Conservation (phyloP, 30 jellyfish, hydroid and myxozoan genomes). For the Sanderia malayensis region DNA sequence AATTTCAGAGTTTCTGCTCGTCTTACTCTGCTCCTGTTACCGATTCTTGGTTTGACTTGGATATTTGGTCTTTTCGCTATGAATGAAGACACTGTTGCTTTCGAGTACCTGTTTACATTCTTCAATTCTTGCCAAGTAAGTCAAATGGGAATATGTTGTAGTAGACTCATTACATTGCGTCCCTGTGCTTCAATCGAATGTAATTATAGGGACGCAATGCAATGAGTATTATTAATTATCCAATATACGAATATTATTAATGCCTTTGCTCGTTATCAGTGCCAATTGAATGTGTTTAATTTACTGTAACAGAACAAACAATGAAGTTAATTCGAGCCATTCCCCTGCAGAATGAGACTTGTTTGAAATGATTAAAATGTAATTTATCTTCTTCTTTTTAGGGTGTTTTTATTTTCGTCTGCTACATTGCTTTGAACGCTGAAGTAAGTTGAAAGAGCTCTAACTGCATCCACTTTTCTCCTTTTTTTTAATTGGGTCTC, state of each 20-base stretch:
- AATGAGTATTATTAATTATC: too few relatives aligned
- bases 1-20: conserved; percentile 70
- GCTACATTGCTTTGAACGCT: conserved; percentile 54
- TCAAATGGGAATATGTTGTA: too few relatives aligned
- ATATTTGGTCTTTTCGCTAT: conserved; percentile 56
- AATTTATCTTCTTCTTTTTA: conserved; percentile 5
- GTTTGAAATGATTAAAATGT: too few relatives aligned
- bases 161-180: too few relatives aligned
- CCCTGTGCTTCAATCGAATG: too few relatives aligned
- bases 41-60: conserved; percentile 81
- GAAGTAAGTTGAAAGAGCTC: conserved; percentile 36
- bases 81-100: conserved; percentile 45
- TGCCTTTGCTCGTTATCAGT: too few relatives aligned
- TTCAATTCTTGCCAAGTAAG: conserved; percentile 68
- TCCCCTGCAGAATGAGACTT: too few relatives aligned
- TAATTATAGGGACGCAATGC: too few relatives aligned
- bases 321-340: too few relatives aligned
- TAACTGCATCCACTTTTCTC: neutral
- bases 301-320: too few relatives aligned
- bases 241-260: too few relatives aligned
- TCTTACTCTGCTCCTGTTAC: conserved; percentile 44
- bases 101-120: conserved; percentile 62
- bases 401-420: conserved; percentile 64
- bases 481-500: neutral
- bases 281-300: too few relatives aligned